phyloP scores from a whole-genome alignment of 1,140 invertebrate species.

The Scaptomyza hsui region DNA sequence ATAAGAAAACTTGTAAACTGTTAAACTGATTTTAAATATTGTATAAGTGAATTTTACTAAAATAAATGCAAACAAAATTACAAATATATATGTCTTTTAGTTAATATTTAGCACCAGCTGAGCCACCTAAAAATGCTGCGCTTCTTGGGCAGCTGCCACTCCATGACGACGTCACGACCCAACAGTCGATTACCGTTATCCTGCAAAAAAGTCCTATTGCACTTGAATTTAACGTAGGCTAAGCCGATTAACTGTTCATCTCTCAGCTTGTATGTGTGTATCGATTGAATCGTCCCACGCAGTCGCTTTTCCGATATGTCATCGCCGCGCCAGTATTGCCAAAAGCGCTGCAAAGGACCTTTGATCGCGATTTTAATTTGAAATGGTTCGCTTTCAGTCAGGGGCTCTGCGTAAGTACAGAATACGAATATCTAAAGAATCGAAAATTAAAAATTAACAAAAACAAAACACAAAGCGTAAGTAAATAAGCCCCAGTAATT shows the following conservation, averaged over 20 bases:
- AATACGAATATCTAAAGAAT: constrained; percentile 32
- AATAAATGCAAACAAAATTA: constrained; percentile 70
- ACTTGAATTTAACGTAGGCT: constrained; percentile 50
- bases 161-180: constrained; percentile 27
- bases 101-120: constrained; percentile 40
- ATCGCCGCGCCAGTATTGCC: constrained; percentile 32
- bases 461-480: background rate
- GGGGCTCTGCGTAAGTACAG: constrained; percentile 37
- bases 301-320: constrained; percentile 11
- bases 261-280: constrained; percentile 36
- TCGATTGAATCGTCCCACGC: constrained; percentile 41
- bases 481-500: background rate
- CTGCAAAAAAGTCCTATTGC: constrained; percentile 33
- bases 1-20: constrained; percentile 70
- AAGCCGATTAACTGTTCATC: constrained; percentile 50
- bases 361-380: background rate
- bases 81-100: constrained; percentile 11
- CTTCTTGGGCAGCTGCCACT: constrained; percentile 46
- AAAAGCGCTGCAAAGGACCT: constrained; percentile 27
- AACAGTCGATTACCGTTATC: constrained; percentile 23
- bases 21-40: constrained; percentile 81
- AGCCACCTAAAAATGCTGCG: constrained; percentile 18
- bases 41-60: constrained; percentile 76
- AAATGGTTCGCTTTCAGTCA: background rate
- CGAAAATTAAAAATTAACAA: constrained; percentile 4